phyloP scores from a whole-genome alignment of 35 echinoderm and acorn worm genomes.

The Apostichopus californicus region DNA sequence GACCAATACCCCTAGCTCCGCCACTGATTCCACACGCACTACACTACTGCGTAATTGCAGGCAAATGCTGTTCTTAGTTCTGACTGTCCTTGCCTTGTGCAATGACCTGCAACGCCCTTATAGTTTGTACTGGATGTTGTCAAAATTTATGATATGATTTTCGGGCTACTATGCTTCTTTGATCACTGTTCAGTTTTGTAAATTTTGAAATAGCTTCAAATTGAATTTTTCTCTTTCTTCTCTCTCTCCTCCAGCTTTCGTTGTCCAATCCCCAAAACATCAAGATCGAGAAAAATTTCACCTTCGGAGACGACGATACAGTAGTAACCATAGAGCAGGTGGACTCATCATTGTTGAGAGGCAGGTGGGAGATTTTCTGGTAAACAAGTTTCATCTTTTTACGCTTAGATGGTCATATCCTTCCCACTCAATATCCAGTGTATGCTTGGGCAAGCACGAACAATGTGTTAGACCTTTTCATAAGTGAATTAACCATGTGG shows the following conservation, averaged over 20 bases:
- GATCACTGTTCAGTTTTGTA: background rate
- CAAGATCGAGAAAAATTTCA: background rate
- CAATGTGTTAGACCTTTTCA: background rate
- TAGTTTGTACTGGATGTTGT: too few species aligned
- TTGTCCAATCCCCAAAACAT: background rate
- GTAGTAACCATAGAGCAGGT: background rate
- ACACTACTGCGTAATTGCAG: too few species aligned
- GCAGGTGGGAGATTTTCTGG: background rate
- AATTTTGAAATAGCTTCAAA: background rate
- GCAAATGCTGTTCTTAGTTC: too few species aligned
- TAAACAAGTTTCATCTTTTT: background rate
- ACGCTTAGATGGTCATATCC: background rate
- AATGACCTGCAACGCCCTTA: too few species aligned
- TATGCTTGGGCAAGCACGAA: background rate
- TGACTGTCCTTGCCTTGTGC: too few species aligned
- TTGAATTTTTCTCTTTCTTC: background rate
- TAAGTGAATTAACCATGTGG: background rate
- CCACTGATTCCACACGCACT: too few species aligned
- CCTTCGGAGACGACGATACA: background rate
- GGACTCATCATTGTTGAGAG: background rate
- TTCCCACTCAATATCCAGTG: background rate
- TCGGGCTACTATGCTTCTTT: too few species aligned
- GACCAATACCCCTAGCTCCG: too few species aligned
- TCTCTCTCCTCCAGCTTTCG: background rate
- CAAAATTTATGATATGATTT: too few species aligned